Conservation (phyloP, 2,113 vertebrate genomes). For the Uria aalge region DNA sequence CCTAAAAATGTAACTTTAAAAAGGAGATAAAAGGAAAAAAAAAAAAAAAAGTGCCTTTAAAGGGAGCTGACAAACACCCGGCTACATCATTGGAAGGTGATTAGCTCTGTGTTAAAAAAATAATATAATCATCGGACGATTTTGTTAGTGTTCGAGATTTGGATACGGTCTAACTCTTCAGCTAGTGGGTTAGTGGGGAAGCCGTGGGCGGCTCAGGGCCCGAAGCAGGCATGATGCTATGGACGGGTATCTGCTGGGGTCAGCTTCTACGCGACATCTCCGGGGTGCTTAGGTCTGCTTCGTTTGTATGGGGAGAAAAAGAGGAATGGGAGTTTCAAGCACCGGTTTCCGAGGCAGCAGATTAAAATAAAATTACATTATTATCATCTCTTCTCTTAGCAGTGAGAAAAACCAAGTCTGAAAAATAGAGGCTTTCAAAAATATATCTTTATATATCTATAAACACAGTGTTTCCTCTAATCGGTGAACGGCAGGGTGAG, state of each 20-base stretch:
- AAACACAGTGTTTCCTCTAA: conserved; percentile 71
- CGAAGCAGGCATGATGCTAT: background rate
- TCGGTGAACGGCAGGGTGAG: conserved; percentile 49
- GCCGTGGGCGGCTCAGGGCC: background rate
- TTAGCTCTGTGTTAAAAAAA: conserved; percentile 45
- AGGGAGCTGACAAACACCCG: conserved; percentile 11
- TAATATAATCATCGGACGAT: background rate
- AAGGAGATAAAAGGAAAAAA: background rate
- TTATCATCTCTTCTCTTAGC: conserved; percentile 47
- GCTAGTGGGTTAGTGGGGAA: conserved; percentile 38
- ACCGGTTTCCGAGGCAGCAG: conserved; percentile 48
- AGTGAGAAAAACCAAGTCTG: conserved; percentile 67
- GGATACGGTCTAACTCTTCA: conserved; percentile 13
- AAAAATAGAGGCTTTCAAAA: conserved; percentile 74
- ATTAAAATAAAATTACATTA: conserved; percentile 60
- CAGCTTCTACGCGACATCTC: background rate
- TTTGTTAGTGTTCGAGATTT: conserved; percentile 5
- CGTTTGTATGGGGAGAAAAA: background rate
- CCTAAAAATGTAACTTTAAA: background rate
- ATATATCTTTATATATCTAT: conserved; percentile 74
- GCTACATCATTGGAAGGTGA: conserved; percentile 24
- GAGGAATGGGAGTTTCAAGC: conserved; percentile 22
- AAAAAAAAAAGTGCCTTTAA: conserved; percentile 36
- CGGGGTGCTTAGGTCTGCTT: conserved; percentile 25
- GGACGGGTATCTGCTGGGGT: conserved; percentile 20